Evolutionary conservation across 1,140 invertebrate species (phyloP).

Genomic region (Hypothenemus hampei): DNA sequence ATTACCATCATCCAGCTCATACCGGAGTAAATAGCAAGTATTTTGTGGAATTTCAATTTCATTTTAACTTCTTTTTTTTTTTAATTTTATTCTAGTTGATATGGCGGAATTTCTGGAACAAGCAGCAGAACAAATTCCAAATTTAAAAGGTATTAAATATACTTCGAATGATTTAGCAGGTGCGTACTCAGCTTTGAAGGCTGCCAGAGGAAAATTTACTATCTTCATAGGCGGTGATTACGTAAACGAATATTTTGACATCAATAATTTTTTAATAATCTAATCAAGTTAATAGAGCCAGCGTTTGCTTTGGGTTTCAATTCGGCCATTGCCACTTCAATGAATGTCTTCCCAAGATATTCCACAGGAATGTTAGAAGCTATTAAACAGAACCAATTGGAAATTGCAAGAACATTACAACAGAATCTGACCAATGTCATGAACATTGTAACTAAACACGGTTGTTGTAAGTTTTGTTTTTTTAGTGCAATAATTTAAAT

Average conservation of each 20-base stretch:
- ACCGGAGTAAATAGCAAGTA: constrained; percentile 65
- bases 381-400: constrained; percentile 41
- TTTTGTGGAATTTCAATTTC: neutral
- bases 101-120: constrained; percentile 64
- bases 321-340: constrained; percentile 61
- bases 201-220: constrained; percentile 48
- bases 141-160: constrained; percentile 71
- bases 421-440: constrained; percentile 45
- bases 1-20: constrained; percentile 73
- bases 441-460: constrained; percentile 46
- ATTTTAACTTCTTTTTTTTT: neutral
- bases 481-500: neutral
- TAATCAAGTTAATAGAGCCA: constrained; percentile 55
- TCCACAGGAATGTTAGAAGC: constrained; percentile 45
- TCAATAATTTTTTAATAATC: neutral
- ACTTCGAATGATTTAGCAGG: constrained; percentile 62
- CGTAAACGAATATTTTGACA: neutral
- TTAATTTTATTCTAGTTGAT: constrained; percentile 52
- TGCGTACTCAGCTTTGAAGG: constrained; percentile 55
- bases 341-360: constrained; percentile 55
- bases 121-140: constrained; percentile 58
- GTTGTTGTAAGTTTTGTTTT: constrained; percentile 38
- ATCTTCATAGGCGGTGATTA: constrained; percentile 60
- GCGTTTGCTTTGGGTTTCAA: constrained; percentile 60
- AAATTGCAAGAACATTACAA: constrained; percentile 46